Conservation (phyloP, 2,113 vertebrate species). For the Spea multiplicata region DNA sequence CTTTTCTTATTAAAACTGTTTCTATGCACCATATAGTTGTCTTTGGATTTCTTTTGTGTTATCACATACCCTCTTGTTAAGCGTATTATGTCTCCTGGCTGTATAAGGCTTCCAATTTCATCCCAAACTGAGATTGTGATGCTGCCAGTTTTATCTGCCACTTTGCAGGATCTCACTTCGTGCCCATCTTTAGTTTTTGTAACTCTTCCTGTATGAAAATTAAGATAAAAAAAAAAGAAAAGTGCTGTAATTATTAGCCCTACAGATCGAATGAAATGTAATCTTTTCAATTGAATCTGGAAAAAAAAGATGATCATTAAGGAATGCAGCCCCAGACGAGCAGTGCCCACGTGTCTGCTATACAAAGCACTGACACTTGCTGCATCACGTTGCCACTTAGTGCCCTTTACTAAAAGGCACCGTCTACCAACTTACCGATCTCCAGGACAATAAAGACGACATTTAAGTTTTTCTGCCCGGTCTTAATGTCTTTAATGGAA, state of each 20-base stretch:
- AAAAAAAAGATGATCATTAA: neutral
- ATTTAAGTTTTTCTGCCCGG: slow-evolving; percentile 96
- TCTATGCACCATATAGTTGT: neutral
- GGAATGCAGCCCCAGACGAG: neutral
- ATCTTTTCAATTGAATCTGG: neutral
- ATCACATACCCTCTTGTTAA: slow-evolving; percentile 89
- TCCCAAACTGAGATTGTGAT: slow-evolving; percentile 99
- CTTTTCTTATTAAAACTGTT: neutral
- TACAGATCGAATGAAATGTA: neutral
- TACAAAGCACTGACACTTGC: neutral
- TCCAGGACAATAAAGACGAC: slow-evolving; percentile 99
- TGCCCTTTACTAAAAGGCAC: neutral
- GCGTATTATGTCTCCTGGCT: slow-evolving; percentile 94
- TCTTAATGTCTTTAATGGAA: slow-evolving; percentile 95
- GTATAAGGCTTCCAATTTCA: slow-evolving; percentile 91
- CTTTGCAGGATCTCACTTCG: slow-evolving; percentile 95
- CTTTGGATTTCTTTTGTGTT: neutral
- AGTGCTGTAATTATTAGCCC: neutral
- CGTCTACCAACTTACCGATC: slow-evolving; percentile 85
- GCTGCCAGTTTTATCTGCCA: slow-evolving; percentile 95
- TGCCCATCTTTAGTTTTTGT: slow-evolving; percentile 98
- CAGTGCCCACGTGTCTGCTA: slow-evolving; percentile 13
- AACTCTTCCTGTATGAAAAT: slow-evolving; percentile 77
- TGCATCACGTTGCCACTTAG: slow-evolving; percentile 19
- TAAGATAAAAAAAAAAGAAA: neutral